Evolutionary conservation across 2,888 invertebrate species (phyloP).

Genomic region (Eucera pruinosa): DNA sequence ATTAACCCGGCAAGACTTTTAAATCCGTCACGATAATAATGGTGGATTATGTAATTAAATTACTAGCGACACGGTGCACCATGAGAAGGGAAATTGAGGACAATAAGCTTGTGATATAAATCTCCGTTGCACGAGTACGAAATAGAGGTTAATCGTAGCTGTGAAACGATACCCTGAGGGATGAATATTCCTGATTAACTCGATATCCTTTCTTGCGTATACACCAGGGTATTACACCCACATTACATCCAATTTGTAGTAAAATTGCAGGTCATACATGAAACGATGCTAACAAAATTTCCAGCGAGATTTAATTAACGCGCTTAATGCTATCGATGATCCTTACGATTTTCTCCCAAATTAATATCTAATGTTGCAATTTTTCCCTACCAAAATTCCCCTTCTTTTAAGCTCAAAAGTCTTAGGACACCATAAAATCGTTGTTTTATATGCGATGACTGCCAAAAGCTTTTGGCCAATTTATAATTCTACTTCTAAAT

Average conservation of each 20-base stretch:
- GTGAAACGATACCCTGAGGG: constrained; percentile 60
- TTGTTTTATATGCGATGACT: no score
- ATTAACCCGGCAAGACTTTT: no score
- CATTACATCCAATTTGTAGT: constrained; percentile 54
- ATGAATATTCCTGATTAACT: constrained; percentile 67
- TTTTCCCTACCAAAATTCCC: no score
- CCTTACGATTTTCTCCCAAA: not conserved
- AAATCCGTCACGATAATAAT: not conserved
- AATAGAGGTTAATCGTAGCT: constrained; percentile 56
- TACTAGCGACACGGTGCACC: not conserved
- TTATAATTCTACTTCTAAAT: no score
- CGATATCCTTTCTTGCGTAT: constrained; percentile 56
- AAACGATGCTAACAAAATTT: constrained; percentile 28
- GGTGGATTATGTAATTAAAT: constrained; percentile 35
- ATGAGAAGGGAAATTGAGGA: constrained; percentile 31
- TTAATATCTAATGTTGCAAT: not conserved
- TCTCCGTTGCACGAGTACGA: constrained; percentile 40
- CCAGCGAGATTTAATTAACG: constrained; percentile 26
- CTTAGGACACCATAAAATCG: no score
- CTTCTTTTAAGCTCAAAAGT: no score
- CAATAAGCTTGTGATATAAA: constrained; percentile 46
- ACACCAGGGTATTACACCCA: constrained; percentile 49
- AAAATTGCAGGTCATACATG: constrained; percentile 43
- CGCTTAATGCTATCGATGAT: constrained; percentile 10
- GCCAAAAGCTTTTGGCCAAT: no score